A percentile compares a stretch with the other conserved stretches of the same genome.
These are phyloP conservation scores for Furcifer pardalis DNA, from an alignment of 2,797 vertebrate species.

Conservation along the genomic window DNA sequence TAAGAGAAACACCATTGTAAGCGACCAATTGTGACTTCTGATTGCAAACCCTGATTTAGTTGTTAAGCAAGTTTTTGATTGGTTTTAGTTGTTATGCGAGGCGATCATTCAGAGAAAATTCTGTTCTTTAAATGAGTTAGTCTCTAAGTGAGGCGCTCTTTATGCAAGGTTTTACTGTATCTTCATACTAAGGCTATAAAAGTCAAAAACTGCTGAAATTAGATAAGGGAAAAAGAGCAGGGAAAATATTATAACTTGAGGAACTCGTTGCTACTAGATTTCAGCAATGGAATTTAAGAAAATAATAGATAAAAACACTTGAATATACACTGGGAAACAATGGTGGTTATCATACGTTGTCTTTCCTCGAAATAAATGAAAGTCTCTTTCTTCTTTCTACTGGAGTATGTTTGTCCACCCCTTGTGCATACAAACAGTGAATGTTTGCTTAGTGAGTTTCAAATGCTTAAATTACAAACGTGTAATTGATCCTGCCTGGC, in stretches of 20 bases:
- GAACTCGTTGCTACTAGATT: not conserved
- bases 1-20: no score
- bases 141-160: no score
- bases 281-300: not conserved
- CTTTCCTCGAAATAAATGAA: slow-evolving; percentile 3
- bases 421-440: not conserved
- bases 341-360: not conserved
- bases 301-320: not conserved
- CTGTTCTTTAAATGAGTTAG: no score
- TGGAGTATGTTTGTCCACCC: not conserved
- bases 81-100: no score
- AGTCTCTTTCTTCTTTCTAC: not conserved
- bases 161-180: no score
- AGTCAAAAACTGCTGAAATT: not conserved
- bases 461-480: not conserved
- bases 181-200: not conserved
- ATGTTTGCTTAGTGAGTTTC: slow-evolving; percentile 18
- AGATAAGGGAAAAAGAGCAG: not conserved
- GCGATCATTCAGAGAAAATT: no score
- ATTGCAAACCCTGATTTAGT: no score
- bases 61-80: no score
- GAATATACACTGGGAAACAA: not conserved
- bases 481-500: not conserved
- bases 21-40: no score
- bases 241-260: not conserved